Conservation (phyloP, 2,797 vertebrate species). For the Sebastes umbrosus region DNA sequence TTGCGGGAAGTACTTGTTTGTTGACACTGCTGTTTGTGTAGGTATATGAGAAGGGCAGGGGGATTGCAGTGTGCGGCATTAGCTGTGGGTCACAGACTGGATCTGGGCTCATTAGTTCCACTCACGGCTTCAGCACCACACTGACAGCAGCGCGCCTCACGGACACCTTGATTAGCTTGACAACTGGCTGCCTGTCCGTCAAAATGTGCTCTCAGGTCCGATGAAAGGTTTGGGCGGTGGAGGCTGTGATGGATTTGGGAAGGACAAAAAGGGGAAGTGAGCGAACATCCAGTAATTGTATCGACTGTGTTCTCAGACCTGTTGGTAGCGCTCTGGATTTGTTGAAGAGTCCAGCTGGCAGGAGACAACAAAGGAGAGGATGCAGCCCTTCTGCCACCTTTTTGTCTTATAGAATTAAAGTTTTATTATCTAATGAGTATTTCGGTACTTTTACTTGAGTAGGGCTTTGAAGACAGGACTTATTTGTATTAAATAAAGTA, state of each 20-base stretch:
- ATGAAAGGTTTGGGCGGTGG: constrained; percentile 26
- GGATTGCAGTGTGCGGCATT: constrained; percentile 1
- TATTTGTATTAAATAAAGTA: neutral
- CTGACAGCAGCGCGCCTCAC: neutral
- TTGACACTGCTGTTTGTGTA: constrained; percentile 22
- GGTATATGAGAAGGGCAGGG: neutral
- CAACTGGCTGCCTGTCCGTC: constrained; percentile 40
- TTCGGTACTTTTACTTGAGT: neutral
- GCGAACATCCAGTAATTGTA: constrained; percentile 46
- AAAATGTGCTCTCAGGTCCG: constrained; percentile 29
- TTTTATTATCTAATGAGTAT: neutral
- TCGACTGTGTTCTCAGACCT: constrained; percentile 12
- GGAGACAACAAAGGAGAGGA: constrained; percentile 7
- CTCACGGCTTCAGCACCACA: constrained; percentile 4
- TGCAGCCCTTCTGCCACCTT: neutral
- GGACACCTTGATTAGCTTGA: constrained; percentile 44
- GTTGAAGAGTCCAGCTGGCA: constrained; percentile 21
- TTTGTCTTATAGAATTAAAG: neutral
- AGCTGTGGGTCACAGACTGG: constrained; percentile 45
- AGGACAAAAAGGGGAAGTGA: constrained; percentile 49
- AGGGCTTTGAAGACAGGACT: neutral
- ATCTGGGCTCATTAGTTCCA: constrained; percentile 53
- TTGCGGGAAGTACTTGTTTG: constrained; percentile 22
- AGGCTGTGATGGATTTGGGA: constrained; percentile 42
- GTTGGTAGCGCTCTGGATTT: constrained; percentile 38